A percentile compares a stretch with the other conserved stretches of the same genome.
Conservation (phyloP, 2,797 vertebrate genomes). For the Sparidentex hasta region DNA sequence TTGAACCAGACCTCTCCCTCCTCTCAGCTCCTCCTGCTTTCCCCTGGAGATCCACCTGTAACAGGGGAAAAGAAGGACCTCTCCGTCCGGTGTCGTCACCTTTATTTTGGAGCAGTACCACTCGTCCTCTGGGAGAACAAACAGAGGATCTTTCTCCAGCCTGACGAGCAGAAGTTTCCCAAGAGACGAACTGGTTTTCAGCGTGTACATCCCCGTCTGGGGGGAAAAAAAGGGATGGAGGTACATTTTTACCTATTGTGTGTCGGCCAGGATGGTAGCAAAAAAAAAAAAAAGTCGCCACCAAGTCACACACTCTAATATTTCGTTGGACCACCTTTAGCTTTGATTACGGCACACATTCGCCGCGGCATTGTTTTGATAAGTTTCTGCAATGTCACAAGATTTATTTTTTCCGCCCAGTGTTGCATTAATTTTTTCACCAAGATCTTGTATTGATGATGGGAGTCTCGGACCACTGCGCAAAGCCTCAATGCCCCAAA, state of each 20-base stretch:
- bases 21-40: slow-evolving; percentile 76
- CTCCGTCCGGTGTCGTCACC: slow-evolving; percentile 73
- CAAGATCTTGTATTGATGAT: too few species aligned
- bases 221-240: background rate
- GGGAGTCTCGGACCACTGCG: too few species aligned
- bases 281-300: too few species aligned
- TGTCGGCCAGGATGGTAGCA: background rate
- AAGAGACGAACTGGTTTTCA: slow-evolving; percentile 53
- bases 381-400: too few species aligned
- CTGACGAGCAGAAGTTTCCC: slow-evolving; percentile 75
- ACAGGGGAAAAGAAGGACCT: slow-evolving; percentile 75
- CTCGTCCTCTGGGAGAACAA: slow-evolving; percentile 59
- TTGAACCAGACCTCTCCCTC: slow-evolving; percentile 71
- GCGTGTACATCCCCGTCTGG: slow-evolving; percentile 61
- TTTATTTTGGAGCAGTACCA: slow-evolving; percentile 78
- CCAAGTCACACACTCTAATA: too few species aligned
- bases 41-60: slow-evolving; percentile 77
- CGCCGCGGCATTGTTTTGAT: too few species aligned
- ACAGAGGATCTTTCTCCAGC: slow-evolving; percentile 70
- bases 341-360: too few species aligned
- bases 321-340: too few species aligned
- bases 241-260: background rate
- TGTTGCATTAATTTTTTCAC: too few species aligned
- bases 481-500: too few species aligned
- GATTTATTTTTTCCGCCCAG: too few species aligned